phyloP scores from a whole-genome alignment of 2,888 invertebrate genomes.

The Hirtodrosophila alboralis region DNA sequence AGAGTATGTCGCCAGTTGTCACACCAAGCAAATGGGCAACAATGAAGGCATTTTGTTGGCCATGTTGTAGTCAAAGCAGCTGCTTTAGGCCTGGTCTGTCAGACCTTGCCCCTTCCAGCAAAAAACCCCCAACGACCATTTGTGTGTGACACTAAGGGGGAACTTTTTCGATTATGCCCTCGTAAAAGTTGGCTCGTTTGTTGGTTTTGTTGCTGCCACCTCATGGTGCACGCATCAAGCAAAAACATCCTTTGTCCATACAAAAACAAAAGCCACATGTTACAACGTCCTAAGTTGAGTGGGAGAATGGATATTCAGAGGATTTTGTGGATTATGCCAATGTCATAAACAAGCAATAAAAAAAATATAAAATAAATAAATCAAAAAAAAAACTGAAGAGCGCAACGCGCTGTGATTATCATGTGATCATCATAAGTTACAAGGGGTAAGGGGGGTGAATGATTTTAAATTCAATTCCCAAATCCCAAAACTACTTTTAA shows the following conservation, averaged over 20 bases:
- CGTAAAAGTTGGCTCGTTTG: slow-evolving; percentile 73
- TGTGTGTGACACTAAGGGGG: slow-evolving; percentile 19
- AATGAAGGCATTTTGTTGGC: slow-evolving; percentile 43
- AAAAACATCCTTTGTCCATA: slow-evolving; percentile 65
- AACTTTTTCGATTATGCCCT: slow-evolving; percentile 77
- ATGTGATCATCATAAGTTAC: slow-evolving; percentile 67
- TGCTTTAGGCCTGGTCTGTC: slow-evolving; percentile 44
- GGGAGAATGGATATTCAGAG: background rate
- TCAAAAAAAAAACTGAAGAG: slow-evolving; percentile 57
- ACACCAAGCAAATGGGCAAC: slow-evolving; percentile 50
- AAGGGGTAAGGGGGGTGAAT: too few species aligned
- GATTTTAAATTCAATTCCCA: too few species aligned
- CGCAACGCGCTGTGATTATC: slow-evolving; percentile 57
- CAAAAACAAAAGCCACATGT: slow-evolving; percentile 62
- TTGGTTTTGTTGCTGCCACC: slow-evolving; percentile 39
- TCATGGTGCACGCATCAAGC: slow-evolving; percentile 32
- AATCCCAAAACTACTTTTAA: too few species aligned
- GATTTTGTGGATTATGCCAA: slow-evolving; percentile 41
- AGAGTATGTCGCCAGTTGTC: slow-evolving; percentile 44
- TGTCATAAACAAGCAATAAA: slow-evolving; percentile 79
- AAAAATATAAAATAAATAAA: slow-evolving; percentile 70
- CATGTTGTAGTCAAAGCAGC: slow-evolving; percentile 38
- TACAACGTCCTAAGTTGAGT: background rate
- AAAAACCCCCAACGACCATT: background rate
- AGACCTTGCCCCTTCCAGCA: background rate